These are phyloP conservation scores for Sclerodermus sp. DNA, from an alignment of 2,888 invertebrate genomes.

Conservation along the genomic window DNA sequence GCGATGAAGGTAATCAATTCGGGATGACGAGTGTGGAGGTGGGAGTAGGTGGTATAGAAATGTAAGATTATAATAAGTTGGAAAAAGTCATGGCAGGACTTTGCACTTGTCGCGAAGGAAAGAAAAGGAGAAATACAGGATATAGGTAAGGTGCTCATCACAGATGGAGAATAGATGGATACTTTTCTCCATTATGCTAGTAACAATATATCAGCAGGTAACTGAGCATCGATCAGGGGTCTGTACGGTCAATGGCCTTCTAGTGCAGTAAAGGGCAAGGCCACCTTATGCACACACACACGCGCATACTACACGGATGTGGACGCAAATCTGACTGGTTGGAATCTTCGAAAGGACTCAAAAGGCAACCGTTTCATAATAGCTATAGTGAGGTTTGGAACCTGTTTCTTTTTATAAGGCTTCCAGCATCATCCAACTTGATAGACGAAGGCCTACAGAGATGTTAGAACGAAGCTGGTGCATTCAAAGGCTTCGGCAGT, in stretches of 20 bases:
- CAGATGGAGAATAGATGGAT: slow-evolving; percentile 20
- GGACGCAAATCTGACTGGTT: neutral
- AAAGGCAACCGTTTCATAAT: too few relatives aligned
- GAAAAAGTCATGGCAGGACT: too few relatives aligned
- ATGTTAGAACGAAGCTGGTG: too few relatives aligned
- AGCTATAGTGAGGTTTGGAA: too few relatives aligned
- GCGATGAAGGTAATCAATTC: too few relatives aligned
- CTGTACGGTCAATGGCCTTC: slow-evolving; percentile 38
- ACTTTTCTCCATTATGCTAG: slow-evolving; percentile 26
- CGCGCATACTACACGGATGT: neutral
- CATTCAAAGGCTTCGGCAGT: too few relatives aligned
- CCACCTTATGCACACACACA: neutral
- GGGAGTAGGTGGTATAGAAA: too few relatives aligned
- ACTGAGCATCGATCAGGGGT: slow-evolving; percentile 36
- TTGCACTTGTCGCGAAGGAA: neutral
- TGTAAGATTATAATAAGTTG: too few relatives aligned
- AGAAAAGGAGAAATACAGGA: neutral
- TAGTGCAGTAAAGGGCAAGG: slow-evolving; percentile 12
- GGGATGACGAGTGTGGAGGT: too few relatives aligned
- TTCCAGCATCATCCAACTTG: too few relatives aligned
- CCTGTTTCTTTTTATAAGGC: too few relatives aligned
- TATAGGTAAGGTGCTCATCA: neutral
- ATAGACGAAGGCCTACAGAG: too few relatives aligned
- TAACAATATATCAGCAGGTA: slow-evolving; percentile 41
- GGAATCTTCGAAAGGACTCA: neutral